Base-by-base conservation (phyloP, 2,888 invertebrate species). In the Scaptomyza cyrtandrae region DNA sequence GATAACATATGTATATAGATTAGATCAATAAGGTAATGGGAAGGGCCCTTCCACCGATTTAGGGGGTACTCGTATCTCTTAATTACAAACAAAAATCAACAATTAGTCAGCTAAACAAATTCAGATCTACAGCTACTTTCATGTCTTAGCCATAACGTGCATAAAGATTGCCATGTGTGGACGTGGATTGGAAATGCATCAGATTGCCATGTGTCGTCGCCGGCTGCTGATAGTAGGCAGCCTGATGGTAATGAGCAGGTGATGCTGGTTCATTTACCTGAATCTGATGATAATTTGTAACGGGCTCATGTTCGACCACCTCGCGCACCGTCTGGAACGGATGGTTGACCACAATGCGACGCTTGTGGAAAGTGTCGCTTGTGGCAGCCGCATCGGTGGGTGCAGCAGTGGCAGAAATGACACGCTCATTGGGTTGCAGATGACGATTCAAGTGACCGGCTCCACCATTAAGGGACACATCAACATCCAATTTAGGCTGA, bases 251-350 rank as follows among this genome's bases (percentile, higher is more conserved):
- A 2, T 79, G 65, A 0, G 77, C 58, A 0, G 90, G 89, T 0
- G 83, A 79, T 6, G 93, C 93, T 9, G 94, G 94, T 53, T 93
- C 93, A 59, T 94, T 93, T n/a, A 94, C 93, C 52, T 93, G 93
- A 11, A 94, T 92, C 68, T 93, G 92, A 74, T 94, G 93, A 73
- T 93, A 91, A 80, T 94, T 94, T 43, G 94, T 94, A 44, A 93
- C 93, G 35, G 94, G 94, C 84, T 94, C 93, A 48, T 94, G 93
- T 46, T 94, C 93, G 69, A 94, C 93, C 29, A 94, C 92, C 84
- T 94, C 94, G 79, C 94, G 94, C 16, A 94, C 92, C 2, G 94
- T 94, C 89, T 94, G 94, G 71, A 94, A 93, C 14, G 94, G 94
- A 64, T 94, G 93, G 75, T 93, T 94, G 44, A 94, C 93, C n/a